These are phyloP conservation scores for Porites rus DNA, from an alignment of 92 coral and sea anemone species.

Conservation along the genomic window DNA sequence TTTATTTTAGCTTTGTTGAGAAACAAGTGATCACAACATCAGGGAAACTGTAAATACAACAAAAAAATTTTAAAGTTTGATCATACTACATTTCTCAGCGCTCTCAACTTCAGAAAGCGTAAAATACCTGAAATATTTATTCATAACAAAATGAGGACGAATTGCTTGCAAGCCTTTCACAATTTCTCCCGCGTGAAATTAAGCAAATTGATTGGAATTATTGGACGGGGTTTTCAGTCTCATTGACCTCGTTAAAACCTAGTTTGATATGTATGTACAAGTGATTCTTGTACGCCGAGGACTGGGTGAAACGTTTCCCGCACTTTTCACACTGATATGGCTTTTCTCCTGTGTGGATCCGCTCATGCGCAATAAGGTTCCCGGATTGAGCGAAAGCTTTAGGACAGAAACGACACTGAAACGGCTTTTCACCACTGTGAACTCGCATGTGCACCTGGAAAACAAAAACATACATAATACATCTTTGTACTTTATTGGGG, in stretches of 20 bases:
- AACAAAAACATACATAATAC: not conserved
- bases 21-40: no score
- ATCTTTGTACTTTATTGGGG: not conserved
- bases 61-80: no score
- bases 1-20: no score
- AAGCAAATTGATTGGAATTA: no score
- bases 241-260: not conserved
- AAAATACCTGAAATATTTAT: no score
- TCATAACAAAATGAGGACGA: no score
- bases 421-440: conserved; percentile 68
- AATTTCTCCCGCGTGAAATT: no score
- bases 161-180: no score
- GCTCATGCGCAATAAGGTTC: conserved; percentile 49
- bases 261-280: not conserved
- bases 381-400: conserved; percentile 69
- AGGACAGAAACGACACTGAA: conserved; percentile 52
- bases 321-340: conserved; percentile 54
- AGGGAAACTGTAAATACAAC: no score
- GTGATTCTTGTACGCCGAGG: conserved; percentile 62
- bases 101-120: no score
- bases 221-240: no score
- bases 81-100: no score
- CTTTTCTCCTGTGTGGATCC: conserved; percentile 66
- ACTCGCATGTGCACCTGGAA: conserved; percentile 71
- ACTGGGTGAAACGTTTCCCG: conserved; percentile 51